Evolutionary conservation across 2,113 vertebrate genomes (phyloP).

Genomic region (Oceanites oceanicus): DNA sequence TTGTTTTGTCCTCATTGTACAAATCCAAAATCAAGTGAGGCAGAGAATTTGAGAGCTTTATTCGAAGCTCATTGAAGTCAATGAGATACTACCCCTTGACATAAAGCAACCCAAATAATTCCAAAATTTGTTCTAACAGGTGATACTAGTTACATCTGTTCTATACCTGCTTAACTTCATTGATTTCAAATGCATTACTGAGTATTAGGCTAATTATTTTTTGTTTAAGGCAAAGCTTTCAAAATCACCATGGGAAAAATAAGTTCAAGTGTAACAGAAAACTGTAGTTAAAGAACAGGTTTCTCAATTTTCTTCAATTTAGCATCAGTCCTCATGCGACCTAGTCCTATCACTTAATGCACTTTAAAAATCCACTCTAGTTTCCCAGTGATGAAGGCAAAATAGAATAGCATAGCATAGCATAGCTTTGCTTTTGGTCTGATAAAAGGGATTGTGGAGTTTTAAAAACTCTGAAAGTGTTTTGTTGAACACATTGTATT

Average conservation of each 20-base stretch:
- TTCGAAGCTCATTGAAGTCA: background rate
- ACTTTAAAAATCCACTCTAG: background rate
- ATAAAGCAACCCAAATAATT: background rate
- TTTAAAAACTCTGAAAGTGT: background rate
- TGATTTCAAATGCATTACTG: background rate
- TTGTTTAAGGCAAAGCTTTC: background rate
- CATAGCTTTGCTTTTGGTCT: background rate
- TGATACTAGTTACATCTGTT: background rate
- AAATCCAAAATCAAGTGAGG: background rate
- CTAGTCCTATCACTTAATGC: background rate
- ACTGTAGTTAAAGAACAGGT: background rate
- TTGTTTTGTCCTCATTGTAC: background rate
- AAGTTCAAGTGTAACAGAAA: constrained; percentile 25
- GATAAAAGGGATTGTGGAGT: background rate
- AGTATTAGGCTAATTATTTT: constrained; percentile 2
- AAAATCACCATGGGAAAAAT: background rate
- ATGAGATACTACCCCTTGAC: background rate
- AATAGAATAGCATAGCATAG: background rate
- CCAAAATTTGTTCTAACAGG: background rate
- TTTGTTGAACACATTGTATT: background rate
- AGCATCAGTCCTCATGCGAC: background rate
- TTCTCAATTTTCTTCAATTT: constrained; percentile 26
- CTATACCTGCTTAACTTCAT: background rate
- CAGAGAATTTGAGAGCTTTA: background rate
- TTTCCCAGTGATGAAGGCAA: background rate